Base-by-base conservation (phyloP, 2,888 invertebrate genomes). In the Rhamnusium bicolor region DNA sequence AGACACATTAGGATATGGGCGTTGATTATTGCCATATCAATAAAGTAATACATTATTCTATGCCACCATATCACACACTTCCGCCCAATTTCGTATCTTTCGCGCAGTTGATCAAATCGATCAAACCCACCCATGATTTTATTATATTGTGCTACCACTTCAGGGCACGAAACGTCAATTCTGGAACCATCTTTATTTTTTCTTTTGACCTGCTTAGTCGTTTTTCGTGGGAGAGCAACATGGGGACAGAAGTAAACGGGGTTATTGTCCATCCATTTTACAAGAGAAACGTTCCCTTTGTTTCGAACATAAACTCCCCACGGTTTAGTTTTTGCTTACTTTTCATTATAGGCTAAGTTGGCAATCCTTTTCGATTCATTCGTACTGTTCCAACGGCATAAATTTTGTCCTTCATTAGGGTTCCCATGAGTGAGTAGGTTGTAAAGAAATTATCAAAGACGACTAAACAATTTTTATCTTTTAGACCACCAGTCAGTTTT, bases 61-160 rank as follows among this genome's bases (percentile, higher is more conserved):
- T 69, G 61, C 61, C 69, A 69, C 69, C 53, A 61, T 61, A 61
- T 62, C 14, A 19, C 27, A 12, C 16, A 51, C 16, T 40, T 29
- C 10, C 66, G 2, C 12, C 70, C 29, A 16, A 65, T 71, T 12
- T 18, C 14, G 1, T 53, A 65, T 18, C 47, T 47, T 40, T 56
- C 56, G 1, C 27, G 46, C 6, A 54, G 27, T 46, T 65, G 70
- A 27, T 71, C 70, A 14, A 71, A 65, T 29, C 51, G 29, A 27
- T 71, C 65, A 16, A 71, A 63, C 12, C 70, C 70, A 16, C 58
- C 70, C 70, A 71, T 65, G 14, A 71, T 54, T 27, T 47, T 7
- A 65, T 65, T 65, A 27, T 69, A 69, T 32, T 49, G 10, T 24
- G 60, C 18, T 18, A 71, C 32, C 10, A 66, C 66, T 49, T 51